Evolutionary conservation across 2,797 vertebrate species (phyloP), one percentile per base, ranked within the genome.

Genomic region (Petrocephalus sullivani): DNA sequence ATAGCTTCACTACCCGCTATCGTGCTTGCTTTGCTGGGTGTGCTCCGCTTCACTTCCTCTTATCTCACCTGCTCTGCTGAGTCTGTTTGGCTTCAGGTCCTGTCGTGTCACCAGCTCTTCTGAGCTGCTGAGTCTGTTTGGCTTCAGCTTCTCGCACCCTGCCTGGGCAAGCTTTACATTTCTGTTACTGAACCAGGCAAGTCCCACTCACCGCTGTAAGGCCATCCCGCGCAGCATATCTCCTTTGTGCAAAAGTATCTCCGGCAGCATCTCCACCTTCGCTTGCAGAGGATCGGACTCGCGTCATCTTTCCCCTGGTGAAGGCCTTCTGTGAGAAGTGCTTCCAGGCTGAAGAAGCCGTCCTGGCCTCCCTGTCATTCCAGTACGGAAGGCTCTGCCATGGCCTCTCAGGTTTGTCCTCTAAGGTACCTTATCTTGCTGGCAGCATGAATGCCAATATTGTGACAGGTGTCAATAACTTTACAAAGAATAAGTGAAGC

Each of bases 361-460:
- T 97, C 82, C 91, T 97, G 89, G 94, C 96, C 41, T 97, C 98
- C 28, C 94, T 99, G 92, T 98, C 98, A 0, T 97, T 97, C 90
- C 96, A 98, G 93, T 96, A 97, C 93, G 98, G 98, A 90, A 98
- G 97, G 91, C 95, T 99, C 2, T 98, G 98, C 93, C 97, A 97
- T 37, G 97, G 96, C 92, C 94, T 99, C 87, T 96, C 97, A 93
- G 98, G 98, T 98, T 94, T 89, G 71, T 75, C 37, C 1, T 75
- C 23, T 67, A 75, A 37, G 71, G 14, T 7, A 2, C 5, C 41
- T 4, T 33, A 19, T 19, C 33, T 41, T 75, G 16, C 33, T 75
- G 71, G 71, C 16, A 75, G 12, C 14, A 37, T 41, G 28, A 41
- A 12, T 75, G 10, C 0, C 71, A 46, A 12, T 41, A 19, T 41